Evolutionary conservation across 2,888 invertebrate species (phyloP).

Genomic region (Lydus trimaculatus): DNA sequence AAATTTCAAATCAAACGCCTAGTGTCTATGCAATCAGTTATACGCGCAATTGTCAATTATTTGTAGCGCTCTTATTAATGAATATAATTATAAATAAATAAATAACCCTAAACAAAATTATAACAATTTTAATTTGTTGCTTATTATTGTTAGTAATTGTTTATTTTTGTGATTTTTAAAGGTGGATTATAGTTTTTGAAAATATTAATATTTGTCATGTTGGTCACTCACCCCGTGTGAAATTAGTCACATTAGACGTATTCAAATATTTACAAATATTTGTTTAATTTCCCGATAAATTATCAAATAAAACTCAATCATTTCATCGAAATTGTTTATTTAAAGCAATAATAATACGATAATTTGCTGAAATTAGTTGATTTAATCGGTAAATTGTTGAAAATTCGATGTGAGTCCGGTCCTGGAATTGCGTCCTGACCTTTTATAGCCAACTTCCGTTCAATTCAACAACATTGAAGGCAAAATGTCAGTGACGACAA

Average conservation of each 20-base stretch:
- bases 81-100: background rate
- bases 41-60: background rate
- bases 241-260: background rate
- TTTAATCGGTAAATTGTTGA: background rate
- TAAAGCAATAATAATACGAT: background rate
- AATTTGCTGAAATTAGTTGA: background rate
- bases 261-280: background rate
- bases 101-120: no score
- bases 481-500: constrained; percentile 49
- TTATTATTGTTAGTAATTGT: background rate
- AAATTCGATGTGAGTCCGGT: background rate
- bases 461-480: constrained; percentile 14
- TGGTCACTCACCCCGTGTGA: background rate
- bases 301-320: background rate
- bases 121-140: background rate
- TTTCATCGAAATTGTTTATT: background rate
- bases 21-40: background rate
- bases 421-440: constrained; percentile 22
- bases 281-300: background rate
- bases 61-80: background rate
- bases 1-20: background rate
- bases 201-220: background rate
- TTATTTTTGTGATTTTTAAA: background rate
- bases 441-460: constrained; percentile 28
- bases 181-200: background rate